These are phyloP conservation scores for Microctenopoma stevenorrisi DNA, from an alignment of 2,797 vertebrate species.

Conservation along the genomic window DNA sequence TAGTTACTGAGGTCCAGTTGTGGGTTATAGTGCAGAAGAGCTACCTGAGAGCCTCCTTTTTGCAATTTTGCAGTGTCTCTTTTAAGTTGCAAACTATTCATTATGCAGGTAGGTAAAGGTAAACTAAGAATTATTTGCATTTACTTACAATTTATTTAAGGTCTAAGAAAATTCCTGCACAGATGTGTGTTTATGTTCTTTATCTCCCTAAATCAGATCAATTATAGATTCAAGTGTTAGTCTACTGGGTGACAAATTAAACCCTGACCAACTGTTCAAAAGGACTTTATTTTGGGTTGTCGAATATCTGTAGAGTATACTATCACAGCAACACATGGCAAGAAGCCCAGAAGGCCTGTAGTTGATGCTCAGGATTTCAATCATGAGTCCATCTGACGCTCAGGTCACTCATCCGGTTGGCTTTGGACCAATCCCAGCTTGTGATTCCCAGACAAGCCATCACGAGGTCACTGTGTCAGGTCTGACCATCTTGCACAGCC, in stretches of 20 bases:
- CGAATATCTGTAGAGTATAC: slow-evolving; percentile 33
- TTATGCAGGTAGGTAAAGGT: neutral
- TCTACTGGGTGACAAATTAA: slow-evolving; percentile 19
- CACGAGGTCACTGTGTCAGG: slow-evolving; percentile 75
- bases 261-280: slow-evolving; percentile 42
- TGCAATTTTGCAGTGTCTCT: neutral
- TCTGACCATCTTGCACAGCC: slow-evolving; percentile 70
- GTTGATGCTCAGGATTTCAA: slow-evolving; percentile 63
- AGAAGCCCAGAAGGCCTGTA: slow-evolving; percentile 62
- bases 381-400: slow-evolving; percentile 63
- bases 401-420: slow-evolving; percentile 69
- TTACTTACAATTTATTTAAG: neutral
- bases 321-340: slow-evolving; percentile 60
- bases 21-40: too few species aligned
- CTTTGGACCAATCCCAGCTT: slow-evolving; percentile 64
- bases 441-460: slow-evolving; percentile 56
- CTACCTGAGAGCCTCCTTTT: neutral
- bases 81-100: slow-evolving; percentile 10
- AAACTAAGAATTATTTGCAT: slow-evolving; percentile 1
- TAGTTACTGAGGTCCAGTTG: too few species aligned
- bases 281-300: slow-evolving; percentile 31
- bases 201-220: slow-evolving; percentile 19
- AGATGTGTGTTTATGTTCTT: slow-evolving; percentile 17
- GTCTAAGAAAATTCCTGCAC: neutral
- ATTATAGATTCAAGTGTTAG: slow-evolving; percentile 14